Evolutionary conservation across 1,140 invertebrate species (phyloP).

Genomic region (Pantala flavescens): DNA sequence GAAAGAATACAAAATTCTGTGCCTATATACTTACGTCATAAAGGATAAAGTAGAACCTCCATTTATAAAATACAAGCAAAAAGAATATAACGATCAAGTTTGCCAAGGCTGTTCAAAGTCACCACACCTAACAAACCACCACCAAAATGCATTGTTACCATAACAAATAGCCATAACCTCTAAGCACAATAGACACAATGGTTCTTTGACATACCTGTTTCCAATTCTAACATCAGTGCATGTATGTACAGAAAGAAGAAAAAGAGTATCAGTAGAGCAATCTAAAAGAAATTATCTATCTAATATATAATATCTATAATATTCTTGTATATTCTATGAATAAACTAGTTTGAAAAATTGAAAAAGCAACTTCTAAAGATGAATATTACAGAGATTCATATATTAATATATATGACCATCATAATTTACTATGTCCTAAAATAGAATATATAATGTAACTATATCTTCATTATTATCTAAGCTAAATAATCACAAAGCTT

Average conservation of each 20-base stretch:
- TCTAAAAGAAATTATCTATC: not conserved
- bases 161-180: not conserved
- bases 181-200: not conserved
- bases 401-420: too few relatives aligned
- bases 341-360: not conserved
- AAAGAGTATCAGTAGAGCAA: slow-evolving; percentile 6
- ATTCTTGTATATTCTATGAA: not conserved
- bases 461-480: slow-evolving; percentile 15
- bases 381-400: too few relatives aligned
- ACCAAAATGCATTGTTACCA: not conserved
- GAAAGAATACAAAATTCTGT: too few relatives aligned
- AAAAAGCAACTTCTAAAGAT: too few relatives aligned
- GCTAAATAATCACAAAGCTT: slow-evolving; percentile 13
- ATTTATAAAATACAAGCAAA: not conserved
- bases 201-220: slow-evolving; percentile 13
- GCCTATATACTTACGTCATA: too few relatives aligned
- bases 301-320: not conserved
- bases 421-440: not conserved
- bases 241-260: slow-evolving; percentile 15
- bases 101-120: slow-evolving; percentile 16
- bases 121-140: not conserved
- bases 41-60: not conserved
- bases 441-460: too few relatives aligned
- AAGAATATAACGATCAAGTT: not conserved
- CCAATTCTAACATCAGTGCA: slow-evolving; percentile 14